A percentile compares a stretch with the other conserved stretches of the same genome.
These are phyloP conservation scores for Drosophila guanche DNA, from an alignment of 1,140 invertebrate species.

Conservation along the genomic window DNA sequence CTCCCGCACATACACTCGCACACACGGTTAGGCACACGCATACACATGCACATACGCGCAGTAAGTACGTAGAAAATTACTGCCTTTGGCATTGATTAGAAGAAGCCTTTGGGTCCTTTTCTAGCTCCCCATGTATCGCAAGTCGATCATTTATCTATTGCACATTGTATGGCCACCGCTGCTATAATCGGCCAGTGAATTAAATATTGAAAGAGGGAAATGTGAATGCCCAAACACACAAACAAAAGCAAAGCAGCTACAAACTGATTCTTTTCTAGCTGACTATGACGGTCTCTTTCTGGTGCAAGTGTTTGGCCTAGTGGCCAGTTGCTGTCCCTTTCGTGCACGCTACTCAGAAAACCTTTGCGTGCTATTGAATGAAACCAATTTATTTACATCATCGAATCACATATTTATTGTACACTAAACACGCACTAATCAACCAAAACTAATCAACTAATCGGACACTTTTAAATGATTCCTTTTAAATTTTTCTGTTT, in stretches of 20 bases:
- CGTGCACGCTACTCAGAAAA: slow-evolving; percentile 32
- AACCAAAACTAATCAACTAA: background rate
- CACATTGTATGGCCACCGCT: slow-evolving; percentile 31
- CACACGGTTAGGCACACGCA: slow-evolving; percentile 6
- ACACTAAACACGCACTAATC: background rate
- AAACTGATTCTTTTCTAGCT: slow-evolving; percentile 48
- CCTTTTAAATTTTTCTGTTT: slow-evolving; percentile 12
- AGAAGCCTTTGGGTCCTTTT: background rate
- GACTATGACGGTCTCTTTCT: slow-evolving; percentile 38
- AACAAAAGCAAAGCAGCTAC: slow-evolving; percentile 48
- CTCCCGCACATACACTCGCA: slow-evolving; percentile 25
- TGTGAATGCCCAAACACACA: slow-evolving; percentile 54
- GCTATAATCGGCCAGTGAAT: slow-evolving; percentile 43
- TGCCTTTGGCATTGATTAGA: slow-evolving; percentile 14
- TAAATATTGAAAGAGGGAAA: slow-evolving; percentile 52
- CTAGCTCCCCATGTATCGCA: background rate
- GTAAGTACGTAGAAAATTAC: slow-evolving; percentile 34
- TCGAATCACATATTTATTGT: too few species aligned
- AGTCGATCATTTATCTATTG: slow-evolving; percentile 24
- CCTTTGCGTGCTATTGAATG: slow-evolving; percentile 40
- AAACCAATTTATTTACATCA: slow-evolving; percentile 20
- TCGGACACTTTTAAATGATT: slow-evolving; percentile 16
- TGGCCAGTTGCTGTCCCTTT: slow-evolving; percentile 16
- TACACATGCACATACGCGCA: slow-evolving; percentile 11
- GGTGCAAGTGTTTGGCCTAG: slow-evolving; percentile 31